Percentiles rank a stretch among this genome's conserved stretches.
These are phyloP conservation scores for Limnephilus lunatus DNA, from an alignment of 2,888 invertebrate species.

Conservation along the genomic window DNA sequence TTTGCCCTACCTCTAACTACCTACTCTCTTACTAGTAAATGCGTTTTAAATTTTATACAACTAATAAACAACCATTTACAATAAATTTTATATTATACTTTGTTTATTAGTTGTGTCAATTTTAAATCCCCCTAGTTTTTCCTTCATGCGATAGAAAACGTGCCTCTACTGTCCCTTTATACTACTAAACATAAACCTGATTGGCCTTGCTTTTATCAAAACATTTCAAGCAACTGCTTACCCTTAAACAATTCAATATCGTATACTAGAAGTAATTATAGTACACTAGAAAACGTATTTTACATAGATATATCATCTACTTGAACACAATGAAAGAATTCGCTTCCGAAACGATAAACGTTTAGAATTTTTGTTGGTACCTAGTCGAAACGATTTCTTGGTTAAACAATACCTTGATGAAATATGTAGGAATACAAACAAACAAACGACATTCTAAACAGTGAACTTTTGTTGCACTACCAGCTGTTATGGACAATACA, in stretches of 20 bases:
- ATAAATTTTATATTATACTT: no score
- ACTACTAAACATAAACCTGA: background rate
- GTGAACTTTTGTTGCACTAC: background rate
- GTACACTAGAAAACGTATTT: background rate
- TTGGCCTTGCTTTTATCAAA: background rate
- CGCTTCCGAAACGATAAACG: background rate
- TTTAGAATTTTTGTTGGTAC: background rate
- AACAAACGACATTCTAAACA: conserved; percentile 19
- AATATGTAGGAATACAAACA: background rate
- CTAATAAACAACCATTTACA: no score
- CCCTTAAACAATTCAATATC: background rate
- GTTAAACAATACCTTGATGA: background rate
- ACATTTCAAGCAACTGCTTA: background rate
- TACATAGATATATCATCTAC: background rate
- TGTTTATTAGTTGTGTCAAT: no score
- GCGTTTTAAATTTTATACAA: no score
- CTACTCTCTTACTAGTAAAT: no score
- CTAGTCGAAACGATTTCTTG: background rate
- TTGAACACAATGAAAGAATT: background rate
- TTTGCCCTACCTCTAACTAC: no score
- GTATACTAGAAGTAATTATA: background rate
- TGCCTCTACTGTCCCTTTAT: no score
- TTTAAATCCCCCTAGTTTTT: no score
- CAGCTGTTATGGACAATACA: conserved; percentile 44
- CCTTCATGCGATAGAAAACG: no score